Conservation (phyloP, 2,888 invertebrate genomes). For the Diploptera punctata region DNA sequence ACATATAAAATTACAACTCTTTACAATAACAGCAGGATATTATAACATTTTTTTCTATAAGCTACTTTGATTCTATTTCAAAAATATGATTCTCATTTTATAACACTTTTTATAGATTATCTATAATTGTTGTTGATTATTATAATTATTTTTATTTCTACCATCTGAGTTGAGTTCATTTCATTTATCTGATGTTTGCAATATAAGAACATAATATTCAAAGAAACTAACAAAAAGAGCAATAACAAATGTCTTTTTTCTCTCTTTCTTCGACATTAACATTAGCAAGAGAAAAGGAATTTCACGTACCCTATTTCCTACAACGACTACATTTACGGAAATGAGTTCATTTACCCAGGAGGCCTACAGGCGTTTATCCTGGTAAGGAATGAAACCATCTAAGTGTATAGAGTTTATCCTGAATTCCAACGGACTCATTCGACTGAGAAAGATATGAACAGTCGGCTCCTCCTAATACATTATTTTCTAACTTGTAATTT, state of each 20-base stretch:
- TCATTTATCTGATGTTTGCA: neutral
- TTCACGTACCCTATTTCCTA: neutral
- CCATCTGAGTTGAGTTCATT: no score
- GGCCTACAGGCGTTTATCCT: neutral
- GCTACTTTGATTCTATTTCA: no score
- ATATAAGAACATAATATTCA: neutral
- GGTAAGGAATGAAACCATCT: neutral
- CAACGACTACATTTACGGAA: slow-evolving; percentile 1
- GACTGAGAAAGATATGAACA: neutral
- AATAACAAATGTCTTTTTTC: neutral
- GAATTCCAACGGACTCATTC: neutral
- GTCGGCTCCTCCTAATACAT: neutral
- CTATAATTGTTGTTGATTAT: no score
- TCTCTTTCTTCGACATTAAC: neutral
- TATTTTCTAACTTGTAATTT: neutral
- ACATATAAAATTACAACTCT: no score
- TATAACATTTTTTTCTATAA: no score
- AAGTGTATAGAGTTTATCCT: neutral
- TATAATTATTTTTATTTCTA: no score
- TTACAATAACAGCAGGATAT: no score
- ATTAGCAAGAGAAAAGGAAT: neutral
- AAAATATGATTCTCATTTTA: no score
- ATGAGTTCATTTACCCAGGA: neutral
- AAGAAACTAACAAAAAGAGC: neutral
- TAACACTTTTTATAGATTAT: no score